These are phyloP conservation scores for Rhipidura dahli DNA, from an alignment of 2,113 vertebrate genomes.

Conservation along the genomic window DNA sequence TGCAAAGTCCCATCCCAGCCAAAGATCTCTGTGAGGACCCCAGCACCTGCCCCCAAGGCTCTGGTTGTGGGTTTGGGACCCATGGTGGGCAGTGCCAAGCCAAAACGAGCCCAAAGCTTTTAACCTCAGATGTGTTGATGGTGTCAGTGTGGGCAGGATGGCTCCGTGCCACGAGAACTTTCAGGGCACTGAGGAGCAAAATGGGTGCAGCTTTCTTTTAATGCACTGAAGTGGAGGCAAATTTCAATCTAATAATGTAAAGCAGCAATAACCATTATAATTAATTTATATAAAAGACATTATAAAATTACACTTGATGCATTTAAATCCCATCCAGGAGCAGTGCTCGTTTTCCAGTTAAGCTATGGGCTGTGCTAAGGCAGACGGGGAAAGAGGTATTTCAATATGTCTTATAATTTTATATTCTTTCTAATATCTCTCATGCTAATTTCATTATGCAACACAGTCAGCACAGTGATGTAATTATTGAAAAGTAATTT, in stretches of 20 bases:
- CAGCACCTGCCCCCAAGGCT: neutral
- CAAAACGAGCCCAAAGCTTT: neutral
- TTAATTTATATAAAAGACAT: constrained; percentile 82
- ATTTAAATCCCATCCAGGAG: constrained; percentile 63
- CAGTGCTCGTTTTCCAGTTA: constrained; percentile 64
- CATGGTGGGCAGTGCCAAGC: neutral
- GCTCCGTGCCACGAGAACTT: neutral
- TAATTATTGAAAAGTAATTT: constrained; percentile 87
- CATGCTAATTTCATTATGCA: constrained; percentile 82
- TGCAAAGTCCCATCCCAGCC: neutral
- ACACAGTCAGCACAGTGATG: constrained; percentile 77
- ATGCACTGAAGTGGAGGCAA: constrained; percentile 51
- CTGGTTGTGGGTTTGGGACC: neutral
- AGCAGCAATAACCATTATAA: constrained; percentile 76
- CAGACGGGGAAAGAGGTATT: constrained; percentile 70
- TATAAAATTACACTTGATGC: constrained; percentile 71
- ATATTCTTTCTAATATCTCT: constrained; percentile 79
- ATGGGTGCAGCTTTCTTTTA: constrained; percentile 37
- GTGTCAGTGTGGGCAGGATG: neutral
- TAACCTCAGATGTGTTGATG: neutral
- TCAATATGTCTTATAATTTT: constrained; percentile 83
- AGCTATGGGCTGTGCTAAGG: constrained; percentile 65
- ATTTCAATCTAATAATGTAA: constrained; percentile 73
- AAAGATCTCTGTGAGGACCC: neutral
- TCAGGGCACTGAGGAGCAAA: neutral